Evolutionary conservation across 2,888 invertebrate species (phyloP).

Genomic region (Mesoligia furuncula): DNA sequence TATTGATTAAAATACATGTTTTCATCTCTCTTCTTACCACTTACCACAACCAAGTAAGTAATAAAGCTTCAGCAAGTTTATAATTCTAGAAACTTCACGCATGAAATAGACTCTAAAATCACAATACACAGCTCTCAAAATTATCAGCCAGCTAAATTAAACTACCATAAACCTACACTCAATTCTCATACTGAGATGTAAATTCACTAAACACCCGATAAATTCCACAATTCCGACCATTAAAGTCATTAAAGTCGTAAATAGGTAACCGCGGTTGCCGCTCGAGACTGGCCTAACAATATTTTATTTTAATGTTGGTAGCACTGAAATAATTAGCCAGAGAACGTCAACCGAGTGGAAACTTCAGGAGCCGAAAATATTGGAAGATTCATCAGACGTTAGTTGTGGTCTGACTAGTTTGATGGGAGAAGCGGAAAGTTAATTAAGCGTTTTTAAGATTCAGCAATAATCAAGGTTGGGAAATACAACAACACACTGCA

Average conservation of each 20-base stretch:
- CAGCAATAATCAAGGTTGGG: background rate
- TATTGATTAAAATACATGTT: background rate
- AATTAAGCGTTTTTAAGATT: background rate
- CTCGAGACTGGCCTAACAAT: conserved; percentile 45
- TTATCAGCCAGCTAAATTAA: conserved; percentile 28
- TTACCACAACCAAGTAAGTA: background rate
- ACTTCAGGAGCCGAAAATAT: conserved; percentile 35
- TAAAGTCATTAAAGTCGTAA: conserved; percentile 62
- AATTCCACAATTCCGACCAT: conserved; percentile 61
- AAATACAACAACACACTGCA: no score
- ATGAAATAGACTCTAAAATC: background rate
- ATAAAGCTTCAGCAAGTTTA: background rate
- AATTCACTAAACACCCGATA: conserved; percentile 65
- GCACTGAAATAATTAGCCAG: conserved; percentile 58
- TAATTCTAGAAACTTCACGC: background rate
- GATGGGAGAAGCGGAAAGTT: background rate
- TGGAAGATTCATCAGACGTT: conserved; percentile 17
- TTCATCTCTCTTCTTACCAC: background rate
- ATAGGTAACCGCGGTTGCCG: conserved; percentile 61
- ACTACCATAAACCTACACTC: conserved; percentile 46
- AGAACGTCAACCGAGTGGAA: conserved; percentile 57
- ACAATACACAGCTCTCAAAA: background rate
- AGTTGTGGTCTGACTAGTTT: background rate
- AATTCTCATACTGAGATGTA: conserved; percentile 56
- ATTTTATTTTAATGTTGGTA: conserved; percentile 62